These are phyloP conservation scores for Sminthurides aquaticus DNA, from an alignment of 2,888 invertebrate species.

Conservation along the genomic window DNA sequence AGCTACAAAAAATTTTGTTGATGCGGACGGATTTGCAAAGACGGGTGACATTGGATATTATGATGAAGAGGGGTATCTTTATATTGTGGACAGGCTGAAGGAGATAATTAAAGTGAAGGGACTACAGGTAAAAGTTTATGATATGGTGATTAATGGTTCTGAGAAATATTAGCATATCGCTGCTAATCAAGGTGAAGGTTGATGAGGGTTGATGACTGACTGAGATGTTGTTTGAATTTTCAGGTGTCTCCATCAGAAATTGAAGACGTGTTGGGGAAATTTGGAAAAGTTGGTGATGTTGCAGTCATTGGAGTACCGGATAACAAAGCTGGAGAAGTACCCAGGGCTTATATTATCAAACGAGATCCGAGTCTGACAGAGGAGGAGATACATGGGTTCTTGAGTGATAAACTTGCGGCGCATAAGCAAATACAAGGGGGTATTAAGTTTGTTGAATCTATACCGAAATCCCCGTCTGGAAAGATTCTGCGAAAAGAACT, in stretches of 20 bases:
- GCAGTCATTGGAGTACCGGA: slow-evolving; percentile 74
- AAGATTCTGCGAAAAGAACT: slow-evolving; percentile 16
- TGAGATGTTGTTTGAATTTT: not conserved
- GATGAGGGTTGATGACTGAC: too few relatives aligned
- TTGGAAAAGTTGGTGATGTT: slow-evolving; percentile 53
- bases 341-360: slow-evolving; percentile 66
- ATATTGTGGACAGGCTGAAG: slow-evolving; percentile 68
- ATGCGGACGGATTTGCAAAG: slow-evolving; percentile 69
- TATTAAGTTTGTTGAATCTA: slow-evolving; percentile 47
- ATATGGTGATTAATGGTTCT: not conserved
- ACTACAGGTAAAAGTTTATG: slow-evolving; percentile 57
- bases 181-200: too few relatives aligned
- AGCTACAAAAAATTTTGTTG: slow-evolving; percentile 65
- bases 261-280: slow-evolving; percentile 18
- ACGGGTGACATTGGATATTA: slow-evolving; percentile 73
- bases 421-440: slow-evolving; percentile 67
- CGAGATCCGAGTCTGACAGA: slow-evolving; percentile 47
- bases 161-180: too few relatives aligned
- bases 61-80: slow-evolving; percentile 66
- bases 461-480: slow-evolving; percentile 22
- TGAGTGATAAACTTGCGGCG: slow-evolving; percentile 61
- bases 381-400: slow-evolving; percentile 52
- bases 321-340: slow-evolving; percentile 61
- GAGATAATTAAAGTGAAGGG: slow-evolving; percentile 79
- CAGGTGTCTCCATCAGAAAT: slow-evolving; percentile 24